These are phyloP conservation scores for Umimayanthus kanabou DNA, from an alignment of 92 coral and sea anemone genomes.

Conservation along the genomic window DNA sequence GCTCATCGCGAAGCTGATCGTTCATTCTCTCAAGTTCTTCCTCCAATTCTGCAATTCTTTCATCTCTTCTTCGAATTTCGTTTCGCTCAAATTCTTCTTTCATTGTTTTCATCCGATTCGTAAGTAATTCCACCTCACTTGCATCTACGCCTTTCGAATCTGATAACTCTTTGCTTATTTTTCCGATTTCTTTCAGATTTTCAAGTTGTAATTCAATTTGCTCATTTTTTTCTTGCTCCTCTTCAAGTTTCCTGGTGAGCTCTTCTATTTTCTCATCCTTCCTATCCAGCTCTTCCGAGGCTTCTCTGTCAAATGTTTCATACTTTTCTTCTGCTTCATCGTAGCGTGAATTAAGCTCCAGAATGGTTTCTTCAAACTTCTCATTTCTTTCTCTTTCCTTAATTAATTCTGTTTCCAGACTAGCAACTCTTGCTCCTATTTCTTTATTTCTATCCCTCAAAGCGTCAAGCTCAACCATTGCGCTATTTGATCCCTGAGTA, in stretches of 20 bases:
- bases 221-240: constrained; percentile 31
- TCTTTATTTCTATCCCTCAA: constrained; percentile 61
- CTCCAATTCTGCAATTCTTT: constrained; percentile 53
- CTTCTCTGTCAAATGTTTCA: constrained; percentile 36
- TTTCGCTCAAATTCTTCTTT: constrained; percentile 65
- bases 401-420: constrained; percentile 51
- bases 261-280: constrained; percentile 63
- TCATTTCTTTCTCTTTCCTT: constrained; percentile 61
- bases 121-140: constrained; percentile 40
- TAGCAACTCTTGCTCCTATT: constrained; percentile 50
- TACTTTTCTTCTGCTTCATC: constrained; percentile 51
- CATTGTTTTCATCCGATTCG: constrained; percentile 52
- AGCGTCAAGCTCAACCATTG: constrained; percentile 48
- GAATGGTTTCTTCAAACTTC: constrained; percentile 65
- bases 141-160: constrained; percentile 41
- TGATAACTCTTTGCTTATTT: constrained; percentile 55
- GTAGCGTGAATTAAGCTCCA: constrained; percentile 46
- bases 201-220: constrained; percentile 50
- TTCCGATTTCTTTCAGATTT: constrained; percentile 63
- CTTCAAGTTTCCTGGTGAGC: constrained; percentile 47
- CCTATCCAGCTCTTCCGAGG: constrained; percentile 56
- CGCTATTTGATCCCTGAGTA: background rate
- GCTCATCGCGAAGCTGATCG: constrained; percentile 62
- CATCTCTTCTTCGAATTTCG: constrained; percentile 60
- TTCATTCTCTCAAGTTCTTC: constrained; percentile 64